These are phyloP conservation scores for Nothura maculosa DNA, from an alignment of 2,797 vertebrate species.

Conservation along the genomic window DNA sequence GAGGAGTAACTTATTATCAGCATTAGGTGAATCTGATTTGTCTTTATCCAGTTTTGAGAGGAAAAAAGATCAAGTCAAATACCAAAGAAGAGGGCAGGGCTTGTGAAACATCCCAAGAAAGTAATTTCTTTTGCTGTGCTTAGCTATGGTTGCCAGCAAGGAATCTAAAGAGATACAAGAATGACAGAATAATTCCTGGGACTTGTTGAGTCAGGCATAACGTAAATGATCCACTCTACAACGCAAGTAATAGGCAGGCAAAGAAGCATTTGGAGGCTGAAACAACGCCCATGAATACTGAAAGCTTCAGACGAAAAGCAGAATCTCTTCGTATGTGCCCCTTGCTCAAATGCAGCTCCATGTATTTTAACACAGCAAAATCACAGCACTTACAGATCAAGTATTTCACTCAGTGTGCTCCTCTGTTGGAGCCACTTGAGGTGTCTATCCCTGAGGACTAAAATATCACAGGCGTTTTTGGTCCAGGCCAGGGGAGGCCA, in stretches of 20 bases:
- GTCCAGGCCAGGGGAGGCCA: no score
- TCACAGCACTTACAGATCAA: not conserved
- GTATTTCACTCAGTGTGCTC: no score
- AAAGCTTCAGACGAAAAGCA: not conserved
- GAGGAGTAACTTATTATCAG: rapidly evolving
- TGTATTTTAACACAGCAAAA: not conserved
- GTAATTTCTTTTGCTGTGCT: rapidly evolving
- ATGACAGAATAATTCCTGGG: not conserved
- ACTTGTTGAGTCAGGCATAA: not conserved
- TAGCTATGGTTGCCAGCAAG: not conserved
- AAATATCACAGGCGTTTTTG: not conserved
- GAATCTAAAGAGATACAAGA: not conserved
- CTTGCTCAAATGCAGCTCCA: not conserved
- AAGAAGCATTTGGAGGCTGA: not conserved
- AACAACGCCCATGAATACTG: not conserved
- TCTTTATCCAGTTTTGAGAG: rapidly evolving
- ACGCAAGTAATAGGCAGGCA: not conserved
- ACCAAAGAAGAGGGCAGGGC: not conserved
- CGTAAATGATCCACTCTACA: not conserved
- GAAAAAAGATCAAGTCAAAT: not conserved
- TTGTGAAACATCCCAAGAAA: not conserved
- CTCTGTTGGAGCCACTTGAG: not conserved
- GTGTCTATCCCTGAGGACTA: not conserved
- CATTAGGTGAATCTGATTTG: rapidly evolving
- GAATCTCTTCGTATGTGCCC: not conserved